These are phyloP conservation scores for Drosophila tani DNA, from an alignment of 1,140 invertebrate genomes.

Conservation along the genomic window DNA sequence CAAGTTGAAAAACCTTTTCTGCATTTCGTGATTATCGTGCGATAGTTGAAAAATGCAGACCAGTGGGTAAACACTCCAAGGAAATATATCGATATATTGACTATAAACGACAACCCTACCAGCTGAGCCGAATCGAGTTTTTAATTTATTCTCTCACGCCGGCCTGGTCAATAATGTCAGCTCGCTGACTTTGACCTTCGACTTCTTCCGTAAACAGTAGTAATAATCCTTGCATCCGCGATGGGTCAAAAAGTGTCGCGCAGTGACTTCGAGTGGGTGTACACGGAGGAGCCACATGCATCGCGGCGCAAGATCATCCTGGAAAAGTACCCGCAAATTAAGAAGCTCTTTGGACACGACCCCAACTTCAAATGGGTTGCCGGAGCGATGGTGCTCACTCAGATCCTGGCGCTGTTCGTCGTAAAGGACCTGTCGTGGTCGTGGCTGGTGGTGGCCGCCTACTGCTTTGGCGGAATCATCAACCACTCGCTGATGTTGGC, in stretches of 20 bases:
- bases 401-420: conserved; percentile 92
- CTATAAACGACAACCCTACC: too few relatives aligned
- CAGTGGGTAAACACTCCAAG: too few relatives aligned
- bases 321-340: conserved; percentile 98
- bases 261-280: conserved; percentile 97
- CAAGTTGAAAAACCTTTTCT: too few relatives aligned
- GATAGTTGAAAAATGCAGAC: too few relatives aligned
- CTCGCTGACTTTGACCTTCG: conserved; percentile 19
- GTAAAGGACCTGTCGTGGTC: conserved; percentile 93
- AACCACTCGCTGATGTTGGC: conserved; percentile 98
- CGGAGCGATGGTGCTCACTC: conserved; percentile 92
- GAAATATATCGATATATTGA: too few relatives aligned
- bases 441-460: conserved; percentile 91
- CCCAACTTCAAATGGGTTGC: conserved; percentile 97
- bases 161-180: conserved; percentile 55
- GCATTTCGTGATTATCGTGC: too few relatives aligned
- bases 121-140: too few relatives aligned
- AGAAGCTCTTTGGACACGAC: conserved; percentile 97
- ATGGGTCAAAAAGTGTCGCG: conserved; percentile 96
- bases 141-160: not conserved
- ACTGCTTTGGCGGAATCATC: conserved; percentile 98
- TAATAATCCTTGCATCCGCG: conserved; percentile 1
- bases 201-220: conserved; percentile 4
- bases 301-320: conserved; percentile 96
- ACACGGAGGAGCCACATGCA: conserved; percentile 99